Percentiles rank a stretch among this genome's conserved stretches.
phyloP scores from a whole-genome alignment of 2,113 vertebrate genomes.

The Vidua chalybeata region DNA sequence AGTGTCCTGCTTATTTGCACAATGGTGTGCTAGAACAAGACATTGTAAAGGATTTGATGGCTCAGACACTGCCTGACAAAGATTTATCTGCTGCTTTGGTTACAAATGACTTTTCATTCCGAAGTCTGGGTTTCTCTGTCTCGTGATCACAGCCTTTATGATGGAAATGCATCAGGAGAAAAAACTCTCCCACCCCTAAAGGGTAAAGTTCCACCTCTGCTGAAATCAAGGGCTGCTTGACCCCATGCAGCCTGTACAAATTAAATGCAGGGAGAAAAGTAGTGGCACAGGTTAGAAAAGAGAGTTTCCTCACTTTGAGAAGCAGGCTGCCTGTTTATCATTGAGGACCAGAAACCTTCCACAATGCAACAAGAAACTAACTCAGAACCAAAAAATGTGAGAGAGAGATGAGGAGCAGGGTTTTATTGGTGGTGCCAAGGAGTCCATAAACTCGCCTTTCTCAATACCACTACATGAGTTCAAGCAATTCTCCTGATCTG shows the following conservation, averaged over 20 bases:
- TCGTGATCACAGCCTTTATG: not conserved
- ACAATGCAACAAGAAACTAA: not conserved
- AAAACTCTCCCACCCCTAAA: not conserved
- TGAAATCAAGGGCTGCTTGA: not conserved
- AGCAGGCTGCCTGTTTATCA: not conserved
- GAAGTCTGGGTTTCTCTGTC: not conserved
- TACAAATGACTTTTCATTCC: not conserved
- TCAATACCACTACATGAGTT: no score
- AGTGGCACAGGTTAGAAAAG: not conserved
- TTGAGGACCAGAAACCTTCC: not conserved
- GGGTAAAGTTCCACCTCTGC: not conserved
- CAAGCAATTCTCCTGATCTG: not conserved
- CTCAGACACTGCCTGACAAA: not conserved
- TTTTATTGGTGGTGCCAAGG: not conserved
- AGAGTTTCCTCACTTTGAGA: not conserved
- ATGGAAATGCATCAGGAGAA: not conserved
- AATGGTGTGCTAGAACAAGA: rapidly evolving
- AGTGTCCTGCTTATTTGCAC: not conserved
- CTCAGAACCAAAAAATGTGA: not conserved
- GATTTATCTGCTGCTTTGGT: not conserved
- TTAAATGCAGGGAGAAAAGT: not conserved
- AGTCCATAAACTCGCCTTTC: not conserved
- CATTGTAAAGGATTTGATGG: not conserved
- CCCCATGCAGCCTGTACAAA: not conserved
- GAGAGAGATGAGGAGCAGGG: not conserved